Base-by-base conservation (phyloP, 2,797 vertebrate species). In the Myiothlypis coronata region DNA sequence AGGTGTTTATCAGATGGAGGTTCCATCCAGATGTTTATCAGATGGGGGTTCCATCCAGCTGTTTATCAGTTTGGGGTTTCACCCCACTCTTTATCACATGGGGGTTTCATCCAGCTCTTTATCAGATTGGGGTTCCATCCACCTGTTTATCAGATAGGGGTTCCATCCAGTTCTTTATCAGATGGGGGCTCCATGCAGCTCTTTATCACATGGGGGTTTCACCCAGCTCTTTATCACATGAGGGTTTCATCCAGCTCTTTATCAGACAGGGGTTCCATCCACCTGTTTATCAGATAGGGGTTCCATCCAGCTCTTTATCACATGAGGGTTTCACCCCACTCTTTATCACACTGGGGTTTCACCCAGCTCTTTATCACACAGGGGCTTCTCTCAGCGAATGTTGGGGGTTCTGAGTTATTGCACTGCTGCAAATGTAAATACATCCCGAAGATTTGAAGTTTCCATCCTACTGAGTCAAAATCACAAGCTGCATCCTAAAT, bases 41-140 rank as follows among this genome's bases (percentile, higher is more conserved):
- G 1, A 5, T 23, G 14, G 22, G n/a, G 55, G n/a, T 4, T 61
- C 27, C 53, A 65, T 6, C 72, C 84, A 75, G 21, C 74, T 67
- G 12, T 14, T 39, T 9, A 53, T 32, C 52, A n/a, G 1, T 9
- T 9, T 5, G 12, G 52, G 32, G 32, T 1, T 59, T 2, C 57
- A 65, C 8, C 69, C 78, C 71, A 19, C 78, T 67, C 13, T 15
- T 35, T 8, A 56, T 24, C n/a, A 56, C 0, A 8, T 32, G 19
- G 5, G 30, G 50, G 28, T 3, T 61, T 41, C 57, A 68, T 8
- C 65, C 78, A 77, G 17, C 63, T 67, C 8, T 11, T 37, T 6
- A 53, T 32, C 52, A 32, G 4, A 0, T 46, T 32, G 18, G 22
- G 34, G 28, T 5, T 52, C 5, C 11, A 30, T 0, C 17, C 27